Percentiles rank a stretch among this genome's conserved stretches.
phyloP scores from a whole-genome alignment of 2,113 vertebrate genomes.

The Trinectes maculatus region DNA sequence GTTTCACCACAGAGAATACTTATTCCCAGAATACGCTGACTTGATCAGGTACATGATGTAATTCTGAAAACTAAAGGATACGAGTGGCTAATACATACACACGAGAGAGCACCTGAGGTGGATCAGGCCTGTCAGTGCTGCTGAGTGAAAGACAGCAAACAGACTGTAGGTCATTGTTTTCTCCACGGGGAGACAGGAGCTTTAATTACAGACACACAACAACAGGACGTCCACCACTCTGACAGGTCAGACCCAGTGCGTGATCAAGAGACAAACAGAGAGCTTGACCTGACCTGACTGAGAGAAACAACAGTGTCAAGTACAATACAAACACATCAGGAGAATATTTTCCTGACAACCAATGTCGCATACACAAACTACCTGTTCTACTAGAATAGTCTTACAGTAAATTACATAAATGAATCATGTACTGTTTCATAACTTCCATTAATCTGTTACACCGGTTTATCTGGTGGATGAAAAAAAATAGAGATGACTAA shows the following conservation, averaged over 20 bases:
- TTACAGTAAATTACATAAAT: no score
- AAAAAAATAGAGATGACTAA: background rate
- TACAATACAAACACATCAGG: slow-evolving; percentile 1
- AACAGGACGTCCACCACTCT: slow-evolving; percentile 57
- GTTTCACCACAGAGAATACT: slow-evolving; percentile 24
- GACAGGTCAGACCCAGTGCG: slow-evolving; percentile 37
- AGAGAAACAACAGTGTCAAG: slow-evolving; percentile 6
- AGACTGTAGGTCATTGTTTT: slow-evolving; percentile 51
- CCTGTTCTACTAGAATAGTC: no score
- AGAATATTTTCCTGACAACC: background rate
- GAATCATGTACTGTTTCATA: background rate
- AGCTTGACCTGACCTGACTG: slow-evolving; percentile 12
- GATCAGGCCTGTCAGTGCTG: slow-evolving; percentile 36
- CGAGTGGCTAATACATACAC: slow-evolving; percentile 12
- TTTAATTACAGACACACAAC: slow-evolving; percentile 69
- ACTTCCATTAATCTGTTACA: background rate
- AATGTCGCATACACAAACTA: no score
- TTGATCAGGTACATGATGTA: slow-evolving; percentile 16
- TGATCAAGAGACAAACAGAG: background rate
- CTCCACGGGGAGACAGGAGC: slow-evolving; percentile 51
- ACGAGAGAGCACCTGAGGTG: slow-evolving; percentile 35
- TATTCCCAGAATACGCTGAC: slow-evolving; percentile 12
- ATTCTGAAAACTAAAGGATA: slow-evolving; percentile 22
- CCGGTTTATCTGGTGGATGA: background rate
- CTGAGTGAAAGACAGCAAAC: slow-evolving; percentile 46